Evolutionary conservation across 2,888 invertebrate species (phyloP), one percentile per base, ranked within the genome.

Genomic region (Minunthozetes semirufus): DNA sequence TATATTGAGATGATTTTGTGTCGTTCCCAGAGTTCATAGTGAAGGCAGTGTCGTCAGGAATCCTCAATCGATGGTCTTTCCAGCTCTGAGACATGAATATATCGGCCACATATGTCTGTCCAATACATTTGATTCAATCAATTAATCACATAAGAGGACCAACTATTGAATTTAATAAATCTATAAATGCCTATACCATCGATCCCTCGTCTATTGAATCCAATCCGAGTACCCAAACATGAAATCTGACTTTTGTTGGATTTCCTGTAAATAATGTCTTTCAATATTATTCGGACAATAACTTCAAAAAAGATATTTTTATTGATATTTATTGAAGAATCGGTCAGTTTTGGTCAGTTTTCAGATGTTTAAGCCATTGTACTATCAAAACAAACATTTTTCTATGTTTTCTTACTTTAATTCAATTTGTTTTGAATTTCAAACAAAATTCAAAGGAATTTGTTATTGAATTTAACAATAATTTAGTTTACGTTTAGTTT

Each of bases 191-290:
- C 27, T 27, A 61, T 66, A 90, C 92, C 94, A 95, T 95, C 61
- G 93, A 93, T 83, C 94, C 93, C 83, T 94, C 95, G 82, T 94
- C 93, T 78, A 95, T 94, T n/a, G 94, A 94, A 85, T 94, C 94
- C 79, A 94, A 84, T 70, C 93, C 93, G 76, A 93, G 85, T 0
- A 93, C 93, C 11, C 93, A 93, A 72, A 93, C 93, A 81, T 93
- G 93, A 81, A 93, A 94, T 82, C 93, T 92, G 53, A 93, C 93
- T 66, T 92, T 87, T 0, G 93, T 94, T 3, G 93, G 91, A 82
- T 92, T 91, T 0, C 92, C 92, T 76, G 48, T 13, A 70, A 48
- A 11, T 22, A 70, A 70, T 25, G 13, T 48, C 15, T 48, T 22
- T 48, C 42, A 29, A 68, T 42, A 15, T 68, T 5, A 25, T 68